These are phyloP conservation scores for Marmota monax DNA, from an alignment of 2,113 vertebrate genomes.

Conservation along the genomic window DNA sequence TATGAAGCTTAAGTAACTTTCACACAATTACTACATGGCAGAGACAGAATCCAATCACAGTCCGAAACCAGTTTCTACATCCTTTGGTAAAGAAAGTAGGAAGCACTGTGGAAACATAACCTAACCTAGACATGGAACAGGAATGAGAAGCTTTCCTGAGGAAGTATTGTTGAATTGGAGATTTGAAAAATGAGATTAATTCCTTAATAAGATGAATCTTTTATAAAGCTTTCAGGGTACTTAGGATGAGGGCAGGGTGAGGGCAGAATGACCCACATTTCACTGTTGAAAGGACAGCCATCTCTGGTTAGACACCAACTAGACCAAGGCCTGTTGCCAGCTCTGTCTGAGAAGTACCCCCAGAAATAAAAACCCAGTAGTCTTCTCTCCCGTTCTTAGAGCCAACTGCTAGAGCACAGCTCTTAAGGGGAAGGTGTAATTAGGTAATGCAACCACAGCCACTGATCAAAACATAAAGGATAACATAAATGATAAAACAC, in stretches of 20 bases:
- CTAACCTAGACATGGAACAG: neutral
- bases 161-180: neutral
- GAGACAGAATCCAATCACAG: neutral
- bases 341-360: neutral
- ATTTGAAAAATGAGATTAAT: neutral
- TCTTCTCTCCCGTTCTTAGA: neutral
- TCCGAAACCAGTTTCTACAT: too few species aligned
- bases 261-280: neutral
- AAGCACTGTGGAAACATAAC: neutral
- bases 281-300: neutral
- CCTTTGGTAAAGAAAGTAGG: neutral
- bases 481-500: too few species aligned
- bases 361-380: neutral
- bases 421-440: neutral
- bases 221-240: neutral
- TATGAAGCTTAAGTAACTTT: neutral
- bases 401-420: neutral
- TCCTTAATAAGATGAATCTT: neutral
- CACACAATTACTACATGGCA: neutral
- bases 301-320: neutral
- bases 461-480: neutral
- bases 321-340: neutral
- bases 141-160: neutral
- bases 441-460: neutral
- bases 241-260: neutral